Conservation (phyloP, 2,113 vertebrate genomes). For the Equus przewalskii region DNA sequence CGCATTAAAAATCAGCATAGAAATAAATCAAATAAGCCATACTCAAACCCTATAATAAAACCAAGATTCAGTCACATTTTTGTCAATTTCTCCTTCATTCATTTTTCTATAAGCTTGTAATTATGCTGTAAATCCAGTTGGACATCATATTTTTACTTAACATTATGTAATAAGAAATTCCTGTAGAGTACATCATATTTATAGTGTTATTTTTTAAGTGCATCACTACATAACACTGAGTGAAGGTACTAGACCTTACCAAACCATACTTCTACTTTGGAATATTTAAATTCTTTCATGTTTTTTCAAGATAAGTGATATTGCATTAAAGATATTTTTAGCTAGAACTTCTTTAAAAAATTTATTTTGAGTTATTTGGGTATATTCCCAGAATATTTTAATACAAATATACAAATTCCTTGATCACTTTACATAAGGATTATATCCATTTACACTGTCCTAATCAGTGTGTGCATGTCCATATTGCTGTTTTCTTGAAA, state of each 20-base stretch:
- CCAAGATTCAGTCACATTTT: background rate
- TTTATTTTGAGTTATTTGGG: background rate
- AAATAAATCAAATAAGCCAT: background rate
- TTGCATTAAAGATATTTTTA: background rate
- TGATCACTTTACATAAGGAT: background rate
- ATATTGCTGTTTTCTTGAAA: background rate
- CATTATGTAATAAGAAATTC: background rate
- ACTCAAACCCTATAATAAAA: constrained; percentile 17
- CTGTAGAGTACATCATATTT: background rate
- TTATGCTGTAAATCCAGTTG: background rate
- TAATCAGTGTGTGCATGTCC: background rate
- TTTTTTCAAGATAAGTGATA: background rate
- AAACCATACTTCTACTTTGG: background rate
- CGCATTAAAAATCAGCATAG: background rate
- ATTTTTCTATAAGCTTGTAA: background rate
- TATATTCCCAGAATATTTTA: background rate
- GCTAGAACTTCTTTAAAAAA: background rate
- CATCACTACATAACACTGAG: background rate
- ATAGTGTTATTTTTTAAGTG: background rate
- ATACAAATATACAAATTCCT: background rate
- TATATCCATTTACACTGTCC: background rate
- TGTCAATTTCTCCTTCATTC: background rate
- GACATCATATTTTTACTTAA: background rate
- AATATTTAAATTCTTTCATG: background rate
- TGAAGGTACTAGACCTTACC: background rate